A percentile compares a stretch with the other conserved stretches of the same genome.
phyloP scores from a whole-genome alignment of 2,113 vertebrate genomes.

The Pseudopodoces humilis region DNA sequence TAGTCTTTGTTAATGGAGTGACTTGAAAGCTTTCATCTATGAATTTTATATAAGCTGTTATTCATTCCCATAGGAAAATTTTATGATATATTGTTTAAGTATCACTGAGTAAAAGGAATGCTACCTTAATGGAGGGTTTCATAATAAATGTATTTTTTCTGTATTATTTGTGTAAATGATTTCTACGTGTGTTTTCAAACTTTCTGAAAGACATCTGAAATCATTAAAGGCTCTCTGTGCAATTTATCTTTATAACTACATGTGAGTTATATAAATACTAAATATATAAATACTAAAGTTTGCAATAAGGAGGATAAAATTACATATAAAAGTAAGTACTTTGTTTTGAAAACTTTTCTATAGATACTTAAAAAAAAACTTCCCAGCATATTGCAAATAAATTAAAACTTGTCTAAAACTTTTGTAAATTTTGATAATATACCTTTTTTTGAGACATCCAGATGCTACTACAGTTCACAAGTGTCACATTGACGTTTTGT shows the following conservation, averaged over 20 bases:
- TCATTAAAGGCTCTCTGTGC: not conserved
- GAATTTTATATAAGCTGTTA: not conserved
- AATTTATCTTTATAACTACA: not conserved
- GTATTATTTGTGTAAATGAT: not conserved
- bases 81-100: not conserved
- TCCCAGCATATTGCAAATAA: not conserved
- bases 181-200: not conserved
- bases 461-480: not conserved
- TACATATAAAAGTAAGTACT: not conserved
- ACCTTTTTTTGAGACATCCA: not conserved
- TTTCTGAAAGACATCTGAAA: not conserved
- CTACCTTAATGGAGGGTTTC: not conserved
- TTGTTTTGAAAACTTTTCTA: not conserved
- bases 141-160: not conserved
- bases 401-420: not conserved
- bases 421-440: not conserved
- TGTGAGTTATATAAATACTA: not conserved
- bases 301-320: not conserved
- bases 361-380: not conserved
- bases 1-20: slow-evolving; percentile 29
- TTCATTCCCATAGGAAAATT: not conserved
- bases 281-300: not conserved
- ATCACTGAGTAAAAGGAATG: not conserved
- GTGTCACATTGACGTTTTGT: not conserved
- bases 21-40: slow-evolving; percentile 32